Percentiles rank a stretch among this genome's conserved stretches.
phyloP scores from a whole-genome alignment of 2,888 invertebrate genomes.

The Dolomedes plantarius region DNA sequence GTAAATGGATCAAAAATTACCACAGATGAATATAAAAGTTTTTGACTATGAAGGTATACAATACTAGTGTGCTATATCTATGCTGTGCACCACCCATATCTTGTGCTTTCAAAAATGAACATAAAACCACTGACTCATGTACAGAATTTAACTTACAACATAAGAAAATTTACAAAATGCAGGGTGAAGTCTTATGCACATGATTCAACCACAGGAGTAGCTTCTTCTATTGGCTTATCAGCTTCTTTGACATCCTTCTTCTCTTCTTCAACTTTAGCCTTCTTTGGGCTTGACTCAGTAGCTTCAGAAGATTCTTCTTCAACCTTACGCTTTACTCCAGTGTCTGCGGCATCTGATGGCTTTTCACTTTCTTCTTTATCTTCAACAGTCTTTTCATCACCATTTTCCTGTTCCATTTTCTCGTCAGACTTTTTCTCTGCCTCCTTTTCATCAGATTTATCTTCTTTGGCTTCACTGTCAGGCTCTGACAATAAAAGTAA shows the following conservation, averaged over 20 bases:
- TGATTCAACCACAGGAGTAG: constrained; percentile 27
- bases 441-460: constrained; percentile 2
- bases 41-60: constrained; percentile 18
- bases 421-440: constrained; percentile 7
- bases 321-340: constrained; percentile 29
- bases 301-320: constrained; percentile 15
- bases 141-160: constrained; percentile 65
- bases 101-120: constrained; percentile 44
- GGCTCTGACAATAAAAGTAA: background rate
- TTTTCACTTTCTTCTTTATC: constrained; percentile 3
- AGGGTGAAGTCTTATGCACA: constrained; percentile 27
- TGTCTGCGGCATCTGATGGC: constrained; percentile 13
- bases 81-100: constrained; percentile 25
- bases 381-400: background rate
- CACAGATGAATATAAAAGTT: constrained; percentile 10
- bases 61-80: background rate
- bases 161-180: constrained; percentile 59
- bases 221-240: constrained; percentile 31
- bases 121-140: constrained; percentile 49
- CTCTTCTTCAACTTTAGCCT: constrained; percentile 21
- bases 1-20: background rate
- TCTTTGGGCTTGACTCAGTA: constrained; percentile 17
- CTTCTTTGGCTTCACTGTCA: constrained; percentile 18
- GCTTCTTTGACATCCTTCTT: constrained; percentile 19
- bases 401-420: constrained; percentile 25